phyloP scores from a whole-genome alignment of 2,888 invertebrate genomes.

The Cylloceria caligata region DNA sequence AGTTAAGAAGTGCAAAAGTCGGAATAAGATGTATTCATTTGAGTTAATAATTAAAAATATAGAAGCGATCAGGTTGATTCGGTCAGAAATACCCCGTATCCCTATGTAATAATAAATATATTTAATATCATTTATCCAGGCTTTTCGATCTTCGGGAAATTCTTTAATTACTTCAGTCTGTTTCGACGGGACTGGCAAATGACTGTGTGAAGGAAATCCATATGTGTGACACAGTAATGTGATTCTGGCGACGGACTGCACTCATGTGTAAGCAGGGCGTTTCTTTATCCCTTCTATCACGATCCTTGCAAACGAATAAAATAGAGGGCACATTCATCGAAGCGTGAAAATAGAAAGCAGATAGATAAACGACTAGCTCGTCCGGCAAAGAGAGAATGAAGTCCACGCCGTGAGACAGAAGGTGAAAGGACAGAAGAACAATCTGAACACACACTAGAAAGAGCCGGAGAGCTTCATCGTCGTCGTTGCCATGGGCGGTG shows the following conservation, averaged over 20 bases:
- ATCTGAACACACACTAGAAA: slow-evolving; percentile 10
- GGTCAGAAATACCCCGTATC: no score
- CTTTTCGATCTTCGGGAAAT: background rate
- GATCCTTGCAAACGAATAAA: slow-evolving; percentile 25
- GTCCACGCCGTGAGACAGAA: slow-evolving; percentile 47
- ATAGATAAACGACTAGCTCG: slow-evolving; percentile 51
- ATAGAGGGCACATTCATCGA: slow-evolving; percentile 65
- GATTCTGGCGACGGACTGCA: background rate
- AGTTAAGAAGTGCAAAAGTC: no score
- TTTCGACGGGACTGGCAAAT: background rate
- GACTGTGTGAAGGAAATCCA: background rate
- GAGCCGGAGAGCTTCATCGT: slow-evolving; percentile 35
- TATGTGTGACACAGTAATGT: background rate
- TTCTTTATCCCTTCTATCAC: slow-evolving; percentile 8
- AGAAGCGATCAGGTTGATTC: no score
- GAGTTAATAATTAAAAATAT: no score
- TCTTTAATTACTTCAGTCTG: background rate
- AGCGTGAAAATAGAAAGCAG: slow-evolving; percentile 76
- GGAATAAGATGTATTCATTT: no score
- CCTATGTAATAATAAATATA: no score
- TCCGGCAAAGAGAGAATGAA: slow-evolving; percentile 44
- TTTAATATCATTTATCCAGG: no score
- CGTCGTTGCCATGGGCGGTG: slow-evolving; percentile 27
- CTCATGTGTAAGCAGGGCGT: background rate
- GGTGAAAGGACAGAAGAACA: slow-evolving; percentile 27